Evolutionary conservation across 2,113 vertebrate genomes (phyloP).

Genomic region (Ammospiza caudacuta): DNA sequence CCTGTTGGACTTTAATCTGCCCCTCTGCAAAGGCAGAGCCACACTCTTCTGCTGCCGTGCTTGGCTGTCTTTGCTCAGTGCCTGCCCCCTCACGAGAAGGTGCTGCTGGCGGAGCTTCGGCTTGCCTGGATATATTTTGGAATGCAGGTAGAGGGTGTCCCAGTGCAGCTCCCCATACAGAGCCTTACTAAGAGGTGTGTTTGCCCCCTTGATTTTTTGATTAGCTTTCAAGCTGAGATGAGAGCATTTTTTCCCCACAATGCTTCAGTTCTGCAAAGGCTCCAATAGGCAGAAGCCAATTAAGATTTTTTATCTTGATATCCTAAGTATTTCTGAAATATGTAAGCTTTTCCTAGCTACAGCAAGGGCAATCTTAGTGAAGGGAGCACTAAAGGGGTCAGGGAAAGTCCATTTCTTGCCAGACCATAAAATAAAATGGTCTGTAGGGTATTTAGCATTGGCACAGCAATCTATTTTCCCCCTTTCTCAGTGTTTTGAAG

Average conservation of each 20-base stretch:
- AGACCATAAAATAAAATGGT: neutral
- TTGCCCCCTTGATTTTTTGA: neutral
- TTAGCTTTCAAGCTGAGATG: neutral
- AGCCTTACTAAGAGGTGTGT: neutral
- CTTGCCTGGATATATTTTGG: neutral
- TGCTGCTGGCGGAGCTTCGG: neutral
- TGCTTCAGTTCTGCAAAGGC: neutral
- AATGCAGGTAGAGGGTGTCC: neutral
- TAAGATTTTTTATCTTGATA: neutral
- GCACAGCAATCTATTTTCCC: neutral
- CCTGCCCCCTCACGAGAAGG: neutral
- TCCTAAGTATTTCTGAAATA: neutral
- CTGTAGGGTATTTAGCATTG: neutral
- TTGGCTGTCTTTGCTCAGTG: neutral
- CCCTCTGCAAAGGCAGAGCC: neutral
- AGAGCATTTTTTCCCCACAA: neutral
- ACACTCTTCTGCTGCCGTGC: rapidly evolving
- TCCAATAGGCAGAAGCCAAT: neutral
- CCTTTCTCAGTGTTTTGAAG: neutral
- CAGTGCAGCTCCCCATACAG: neutral
- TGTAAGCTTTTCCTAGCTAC: neutral
- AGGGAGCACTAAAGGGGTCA: neutral
- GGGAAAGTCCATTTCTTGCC: neutral
- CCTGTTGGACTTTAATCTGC: neutral
- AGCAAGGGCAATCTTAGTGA: neutral